Conservation (phyloP, 2,888 invertebrate genomes). For the Neria commutata region DNA sequence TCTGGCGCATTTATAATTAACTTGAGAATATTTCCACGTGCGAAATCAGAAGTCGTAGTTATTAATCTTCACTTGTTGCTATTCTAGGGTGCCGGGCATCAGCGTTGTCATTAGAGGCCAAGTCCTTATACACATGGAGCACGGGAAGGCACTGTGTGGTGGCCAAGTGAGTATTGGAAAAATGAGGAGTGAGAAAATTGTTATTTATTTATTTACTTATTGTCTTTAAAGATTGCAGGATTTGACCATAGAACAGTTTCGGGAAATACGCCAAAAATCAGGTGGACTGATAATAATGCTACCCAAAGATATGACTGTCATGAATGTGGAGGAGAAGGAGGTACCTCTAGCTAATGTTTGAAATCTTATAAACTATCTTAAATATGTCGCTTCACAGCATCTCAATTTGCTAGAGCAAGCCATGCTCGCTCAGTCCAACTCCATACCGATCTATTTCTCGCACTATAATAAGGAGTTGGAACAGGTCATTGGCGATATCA, state of each 20-base stretch:
- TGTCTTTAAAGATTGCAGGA: conserved; percentile 68
- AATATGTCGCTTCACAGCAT: conserved; percentile 64
- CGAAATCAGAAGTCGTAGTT: too few species aligned
- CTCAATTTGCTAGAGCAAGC: conserved; percentile 80
- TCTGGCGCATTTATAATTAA: background rate
- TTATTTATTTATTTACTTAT: background rate
- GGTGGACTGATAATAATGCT: conserved; percentile 86
- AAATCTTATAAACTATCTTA: background rate
- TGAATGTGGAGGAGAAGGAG: conserved; percentile 74
- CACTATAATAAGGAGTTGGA: conserved; percentile 76
- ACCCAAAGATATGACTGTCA: conserved; percentile 72
- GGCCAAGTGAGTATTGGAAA: conserved; percentile 64
- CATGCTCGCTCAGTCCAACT: conserved; percentile 78
- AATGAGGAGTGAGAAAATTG: too few species aligned
- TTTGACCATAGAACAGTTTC: conserved; percentile 77
- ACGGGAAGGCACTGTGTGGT: conserved; percentile 90
- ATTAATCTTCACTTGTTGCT: conserved; percentile 22
- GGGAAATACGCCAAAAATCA: conserved; percentile 77
- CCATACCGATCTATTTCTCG: conserved; percentile 88
- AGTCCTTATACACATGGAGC: conserved; percentile 82
- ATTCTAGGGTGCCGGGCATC: conserved; percentile 81
- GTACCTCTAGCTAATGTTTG: too few species aligned
- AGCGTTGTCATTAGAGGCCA: conserved; percentile 85
- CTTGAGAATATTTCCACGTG: conserved; percentile 5
- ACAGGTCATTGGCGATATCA: conserved; percentile 77